Evolutionary conservation across 2,888 invertebrate genomes (phyloP), one percentile per base, ranked within the genome.

Genomic region (Steinernema carpocapsae): DNA sequence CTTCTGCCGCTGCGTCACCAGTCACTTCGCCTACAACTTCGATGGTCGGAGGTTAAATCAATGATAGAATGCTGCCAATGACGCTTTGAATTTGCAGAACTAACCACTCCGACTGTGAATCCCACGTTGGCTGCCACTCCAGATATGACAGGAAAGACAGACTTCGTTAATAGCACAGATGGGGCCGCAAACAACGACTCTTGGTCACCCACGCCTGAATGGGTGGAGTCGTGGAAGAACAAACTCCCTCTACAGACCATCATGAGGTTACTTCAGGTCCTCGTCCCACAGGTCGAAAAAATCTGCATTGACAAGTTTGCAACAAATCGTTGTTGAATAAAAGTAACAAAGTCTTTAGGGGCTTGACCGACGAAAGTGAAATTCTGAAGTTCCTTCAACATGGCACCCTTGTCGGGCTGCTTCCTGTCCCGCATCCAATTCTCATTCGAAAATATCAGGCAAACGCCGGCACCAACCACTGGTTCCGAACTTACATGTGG

Each of bases 401-500:
- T 89, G 97, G 97, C 76, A 99, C 97, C 0, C 90, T 99, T 80
- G 97, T 99, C 51, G 97, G 99, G 0, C 90, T 99, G 72, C 90
- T 99, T 83, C 99, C 99, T 0, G 99, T 99, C 72, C 99, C 99
- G 6, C 99, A 99, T 90, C 99, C 99, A 10, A 99, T 99, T 89
- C 92, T 99, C 78, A 99, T 99, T 88, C 91, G 99, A 84, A 95
- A 97, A 90, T 99, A 99, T 90, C 99, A 99, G 90, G 96, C 97
- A 70, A 99, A 99, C 90, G 92, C 93, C 46, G 97, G 97, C 77
- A 99, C 99, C 0, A 97, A 97, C 32, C 95, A 96, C 86, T 99
- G 99, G 99, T 99, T 99, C 90, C 91, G 97, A 74, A 99, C 97
- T 0, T 99, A 99, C 88, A 94, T 99, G 92, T 99, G 97, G 97